Base-by-base conservation (phyloP, 2,888 invertebrate species). In the Pachydiplax longipennis region DNA sequence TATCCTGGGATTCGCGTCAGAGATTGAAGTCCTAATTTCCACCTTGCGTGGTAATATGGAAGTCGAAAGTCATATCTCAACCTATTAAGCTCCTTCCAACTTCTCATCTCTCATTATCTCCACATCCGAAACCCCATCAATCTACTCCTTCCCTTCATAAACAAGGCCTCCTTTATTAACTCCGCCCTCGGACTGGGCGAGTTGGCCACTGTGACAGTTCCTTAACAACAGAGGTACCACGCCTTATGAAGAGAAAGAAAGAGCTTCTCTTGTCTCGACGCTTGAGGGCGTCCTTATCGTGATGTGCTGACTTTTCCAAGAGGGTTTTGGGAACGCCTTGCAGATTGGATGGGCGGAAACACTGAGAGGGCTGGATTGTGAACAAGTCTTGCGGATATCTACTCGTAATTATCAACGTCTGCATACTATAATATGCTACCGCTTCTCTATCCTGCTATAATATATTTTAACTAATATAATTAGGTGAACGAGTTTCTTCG, bases 171-270 rank as follows among this genome's bases (percentile, higher is more conserved):
- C 90, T 81, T 80, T 31, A 61, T 87, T 82, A 90, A 90, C 90
- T 91, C 90, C 91, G 91, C 80, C 90, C 40, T 91, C 87, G 82
- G 65, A 90, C 91, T 35, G 12, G 61, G 15, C 61, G 61, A 65
- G 65, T 65, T 22, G 65, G n/a, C n/a, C 6, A 65, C 48, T 31
- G 37, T 65, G 40, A 37, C 82, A 25, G 81, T 65, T 65, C 40
- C 90, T 53, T 81, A 44, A 31, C 61, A 65, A 48, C 80, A 58
- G 48, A 25, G 53, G 73, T 25, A 61, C n/a, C 53, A 61, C 18
- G 53, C 44, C 44, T 44, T 44, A 44, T 44, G 44, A 10, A 44
- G 44, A 10, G 44, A 44, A 44, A 44, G 44, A 44, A 44, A 44
- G 44, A 10, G 44, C 44, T 44, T 40, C n/a, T 3, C 61, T 65